Percentiles rank a stretch among this genome's conserved stretches.
Conservation (phyloP, 2,888 invertebrate species). For the Ophioninae sp. region DNA sequence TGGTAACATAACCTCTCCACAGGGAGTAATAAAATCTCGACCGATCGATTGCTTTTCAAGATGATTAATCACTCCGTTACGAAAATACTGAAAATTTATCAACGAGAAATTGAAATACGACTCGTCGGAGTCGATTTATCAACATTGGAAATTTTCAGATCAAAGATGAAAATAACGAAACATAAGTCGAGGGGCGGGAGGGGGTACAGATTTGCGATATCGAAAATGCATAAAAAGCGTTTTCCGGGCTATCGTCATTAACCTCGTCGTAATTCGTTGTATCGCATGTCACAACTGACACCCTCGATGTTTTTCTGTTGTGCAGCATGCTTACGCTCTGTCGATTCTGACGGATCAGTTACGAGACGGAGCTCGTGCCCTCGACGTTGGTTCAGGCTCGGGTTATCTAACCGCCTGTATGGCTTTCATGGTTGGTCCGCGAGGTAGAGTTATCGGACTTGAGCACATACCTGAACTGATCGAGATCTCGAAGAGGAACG, state of each 20-base stretch:
- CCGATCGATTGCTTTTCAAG: no score
- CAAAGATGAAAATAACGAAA: background rate
- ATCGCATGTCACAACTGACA: constrained; percentile 22
- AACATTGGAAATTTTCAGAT: background rate
- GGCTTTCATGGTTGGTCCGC: constrained; percentile 83
- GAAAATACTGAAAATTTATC: no score
- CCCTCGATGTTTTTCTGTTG: constrained; percentile 13
- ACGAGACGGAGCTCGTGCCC: constrained; percentile 81
- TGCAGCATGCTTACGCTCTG: constrained; percentile 95
- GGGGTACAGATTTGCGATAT: constrained; percentile 13
- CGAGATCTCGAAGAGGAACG: constrained; percentile 82
- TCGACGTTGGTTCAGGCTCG: constrained; percentile 84
- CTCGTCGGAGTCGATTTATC: no score
- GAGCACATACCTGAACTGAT: constrained; percentile 83
- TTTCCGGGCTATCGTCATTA: constrained; percentile 66
- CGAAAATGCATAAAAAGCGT: constrained; percentile 3
- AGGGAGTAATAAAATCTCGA: no score
- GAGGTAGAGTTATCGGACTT: constrained; percentile 82
- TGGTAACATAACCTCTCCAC: no score
- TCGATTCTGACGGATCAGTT: constrained; percentile 91
- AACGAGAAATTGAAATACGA: no score
- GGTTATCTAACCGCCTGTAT: constrained; percentile 84
- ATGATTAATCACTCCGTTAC: no score
- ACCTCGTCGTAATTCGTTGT: constrained; percentile 64
- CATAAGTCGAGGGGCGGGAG: background rate